Conservation (phyloP, 2,797 vertebrate genomes). For the Pygocentrus nattereri region DNA sequence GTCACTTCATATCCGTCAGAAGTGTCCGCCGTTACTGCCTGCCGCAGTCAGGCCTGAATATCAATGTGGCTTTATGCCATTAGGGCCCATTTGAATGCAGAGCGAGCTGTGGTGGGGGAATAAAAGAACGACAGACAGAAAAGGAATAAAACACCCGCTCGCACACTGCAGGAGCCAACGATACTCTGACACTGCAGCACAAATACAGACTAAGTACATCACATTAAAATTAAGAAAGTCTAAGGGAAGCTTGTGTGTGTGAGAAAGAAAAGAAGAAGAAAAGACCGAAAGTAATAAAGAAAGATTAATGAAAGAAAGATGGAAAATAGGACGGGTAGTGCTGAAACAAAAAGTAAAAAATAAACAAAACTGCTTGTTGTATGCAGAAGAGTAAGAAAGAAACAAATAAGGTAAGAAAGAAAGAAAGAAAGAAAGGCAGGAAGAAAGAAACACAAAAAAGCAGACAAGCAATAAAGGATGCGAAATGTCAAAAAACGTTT, state of each 20-base stretch:
- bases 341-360: too few relatives aligned
- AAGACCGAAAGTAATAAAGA: background rate
- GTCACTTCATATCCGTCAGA: constrained; percentile 91
- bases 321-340: too few relatives aligned
- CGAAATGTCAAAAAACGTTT: too few relatives aligned
- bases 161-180: background rate
- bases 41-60: constrained; percentile 11
- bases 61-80: constrained; percentile 29
- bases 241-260: constrained; percentile 48
- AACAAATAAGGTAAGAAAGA: too few relatives aligned
- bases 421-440: too few relatives aligned
- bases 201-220: constrained; percentile 68
- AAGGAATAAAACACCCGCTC: background rate
- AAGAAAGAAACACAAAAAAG: too few relatives aligned
- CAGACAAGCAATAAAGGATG: too few relatives aligned
- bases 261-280: background rate
- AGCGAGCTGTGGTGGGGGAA: too few relatives aligned
- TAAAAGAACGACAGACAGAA: background rate
- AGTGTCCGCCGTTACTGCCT: constrained; percentile 81
- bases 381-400: too few relatives aligned
- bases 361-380: too few relatives aligned
- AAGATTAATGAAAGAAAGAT: too few relatives aligned
- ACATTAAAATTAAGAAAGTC: constrained; percentile 56
- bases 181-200: constrained; percentile 51
- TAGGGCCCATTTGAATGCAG: constrained; percentile 20